A percentile compares a stretch with the other conserved stretches of the same genome.
Evolutionary conservation across 2,797 vertebrate genomes (phyloP).

Genomic region (Pseudopleuronectes americanus): DNA sequence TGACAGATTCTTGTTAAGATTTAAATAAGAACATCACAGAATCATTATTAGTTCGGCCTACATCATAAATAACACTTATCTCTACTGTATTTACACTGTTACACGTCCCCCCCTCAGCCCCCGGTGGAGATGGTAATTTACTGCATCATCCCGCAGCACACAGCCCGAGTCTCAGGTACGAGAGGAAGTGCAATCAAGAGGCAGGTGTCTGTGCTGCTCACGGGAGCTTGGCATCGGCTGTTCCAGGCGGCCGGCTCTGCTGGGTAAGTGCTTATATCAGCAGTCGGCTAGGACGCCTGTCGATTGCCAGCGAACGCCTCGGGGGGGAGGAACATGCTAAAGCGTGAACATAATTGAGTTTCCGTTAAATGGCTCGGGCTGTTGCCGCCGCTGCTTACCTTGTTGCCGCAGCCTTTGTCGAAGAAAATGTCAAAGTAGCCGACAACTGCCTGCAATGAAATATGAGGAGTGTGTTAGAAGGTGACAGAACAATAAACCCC

Average conservation of each 20-base stretch:
- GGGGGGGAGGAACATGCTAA: slow-evolving; percentile 77
- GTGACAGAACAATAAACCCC: slow-evolving; percentile 77
- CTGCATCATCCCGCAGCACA: slow-evolving; percentile 35
- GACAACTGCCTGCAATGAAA: slow-evolving; percentile 90
- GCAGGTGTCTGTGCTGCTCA: slow-evolving; percentile 48
- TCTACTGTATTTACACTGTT: slow-evolving; percentile 11
- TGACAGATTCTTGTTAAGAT: no score
- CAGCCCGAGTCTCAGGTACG: slow-evolving; percentile 47
- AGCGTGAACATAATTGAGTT: slow-evolving; percentile 81
- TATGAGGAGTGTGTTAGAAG: slow-evolving; percentile 73
- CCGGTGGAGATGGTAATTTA: slow-evolving; percentile 25
- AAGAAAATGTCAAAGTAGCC: slow-evolving; percentile 98
- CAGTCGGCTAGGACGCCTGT: slow-evolving; percentile 72
- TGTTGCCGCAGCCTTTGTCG: slow-evolving; percentile 90
- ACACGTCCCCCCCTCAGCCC: slow-evolving; percentile 11
- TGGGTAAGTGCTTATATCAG: slow-evolving; percentile 83
- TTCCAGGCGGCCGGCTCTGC: slow-evolving; percentile 70
- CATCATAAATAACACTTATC: background rate
- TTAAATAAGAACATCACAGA: no score
- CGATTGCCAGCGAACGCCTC: slow-evolving; percentile 77
- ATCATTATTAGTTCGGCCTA: background rate
- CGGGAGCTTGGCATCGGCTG: slow-evolving; percentile 61
- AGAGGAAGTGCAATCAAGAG: slow-evolving; percentile 60
- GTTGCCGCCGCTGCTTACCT: slow-evolving; percentile 82
- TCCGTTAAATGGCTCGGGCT: slow-evolving; percentile 68